Base-by-base conservation (phyloP, 2,113 vertebrate genomes). In the Boleophthalmus pectinirostris region DNA sequence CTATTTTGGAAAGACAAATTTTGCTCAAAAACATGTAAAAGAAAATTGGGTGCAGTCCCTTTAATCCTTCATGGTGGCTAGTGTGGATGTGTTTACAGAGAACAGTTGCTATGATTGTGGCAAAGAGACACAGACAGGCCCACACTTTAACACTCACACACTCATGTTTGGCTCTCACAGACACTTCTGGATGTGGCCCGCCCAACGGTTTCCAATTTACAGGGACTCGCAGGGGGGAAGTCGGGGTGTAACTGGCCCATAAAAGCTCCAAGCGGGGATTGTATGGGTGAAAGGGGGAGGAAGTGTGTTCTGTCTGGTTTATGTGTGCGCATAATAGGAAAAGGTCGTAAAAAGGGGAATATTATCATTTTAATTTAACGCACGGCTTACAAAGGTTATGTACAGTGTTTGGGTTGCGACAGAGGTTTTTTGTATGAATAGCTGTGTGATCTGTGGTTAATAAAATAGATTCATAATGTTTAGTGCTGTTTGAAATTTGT, bases 21-120 rank as follows among this genome's bases (percentile, higher is more conserved):
- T 38, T 43, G 9, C 38, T 9, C 38, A 43, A 43, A 43, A 43
- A 43, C 38, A 43, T 43, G 38, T 8, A 43, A 43, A 43, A 29
- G 29, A 43, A 43, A 43, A 43, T 11, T 8, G 38, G 38, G 38
- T 43, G 33, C 68, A 71, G 68, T 69, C 75, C 35, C 72, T 25
- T 25, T 53, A 58, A 66, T 82, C 69, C 74, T 79, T 33, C 47
- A 1, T 7, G 33, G 79, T 67, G 74, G 77, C 83, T 79, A 70
- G 67, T 82, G 68, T 74, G 74, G 80, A 79, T 16, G 33, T 85
- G 77, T 87, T 89, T 82, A 89, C 60, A 1, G 20, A 61, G 66
- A 75, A 51, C 80, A 74, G 84, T 88, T 88, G 85, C 87, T 85
- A 80, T 82, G 90, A 83, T 81, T 89, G 74, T 73, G 76, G 77